These are phyloP conservation scores for Cottus gobio DNA, from an alignment of 2,113 vertebrate species.

Conservation along the genomic window DNA sequence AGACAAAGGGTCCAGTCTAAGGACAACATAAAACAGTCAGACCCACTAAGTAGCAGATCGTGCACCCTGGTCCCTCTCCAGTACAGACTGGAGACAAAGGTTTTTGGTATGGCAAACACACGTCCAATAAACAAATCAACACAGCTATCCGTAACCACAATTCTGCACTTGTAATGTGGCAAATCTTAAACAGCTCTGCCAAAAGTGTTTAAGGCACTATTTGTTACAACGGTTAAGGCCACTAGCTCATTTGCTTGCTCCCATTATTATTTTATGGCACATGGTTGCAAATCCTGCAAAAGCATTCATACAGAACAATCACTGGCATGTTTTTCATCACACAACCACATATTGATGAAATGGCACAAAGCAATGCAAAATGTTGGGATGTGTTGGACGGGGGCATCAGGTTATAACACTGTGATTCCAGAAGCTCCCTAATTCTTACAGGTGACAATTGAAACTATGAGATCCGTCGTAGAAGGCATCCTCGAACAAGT, in stretches of 20 bases:
- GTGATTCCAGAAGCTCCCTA: constrained; percentile 37
- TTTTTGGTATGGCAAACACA: constrained; percentile 67
- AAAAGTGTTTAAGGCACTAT: constrained; percentile 67
- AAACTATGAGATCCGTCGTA: constrained; percentile 44
- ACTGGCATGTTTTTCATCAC: constrained; percentile 48
- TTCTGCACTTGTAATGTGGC: constrained; percentile 39
- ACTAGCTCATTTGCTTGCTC: constrained; percentile 38
- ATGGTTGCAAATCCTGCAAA: constrained; percentile 69
- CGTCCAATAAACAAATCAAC: constrained; percentile 36
- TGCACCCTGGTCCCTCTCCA: constrained; percentile 73
- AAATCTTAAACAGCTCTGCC: constrained; percentile 33
- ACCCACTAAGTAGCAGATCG: constrained; percentile 50
- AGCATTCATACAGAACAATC: constrained; percentile 56
- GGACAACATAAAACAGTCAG: constrained; percentile 45
- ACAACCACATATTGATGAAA: constrained; percentile 25
- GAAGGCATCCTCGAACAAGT: constrained; percentile 39
- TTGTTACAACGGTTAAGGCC: constrained; percentile 32
- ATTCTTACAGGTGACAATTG: constrained; percentile 17
- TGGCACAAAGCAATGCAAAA: background rate
- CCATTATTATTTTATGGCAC: constrained; percentile 67
- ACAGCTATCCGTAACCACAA: constrained; percentile 27
- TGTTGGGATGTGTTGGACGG: constrained; percentile 8
- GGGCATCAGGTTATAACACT: constrained; percentile 21
- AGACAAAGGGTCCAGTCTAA: constrained; percentile 47
- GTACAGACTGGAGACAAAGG: constrained; percentile 59